phyloP scores from a whole-genome alignment of 2,888 invertebrate species.

The Plebejus anna region DNA sequence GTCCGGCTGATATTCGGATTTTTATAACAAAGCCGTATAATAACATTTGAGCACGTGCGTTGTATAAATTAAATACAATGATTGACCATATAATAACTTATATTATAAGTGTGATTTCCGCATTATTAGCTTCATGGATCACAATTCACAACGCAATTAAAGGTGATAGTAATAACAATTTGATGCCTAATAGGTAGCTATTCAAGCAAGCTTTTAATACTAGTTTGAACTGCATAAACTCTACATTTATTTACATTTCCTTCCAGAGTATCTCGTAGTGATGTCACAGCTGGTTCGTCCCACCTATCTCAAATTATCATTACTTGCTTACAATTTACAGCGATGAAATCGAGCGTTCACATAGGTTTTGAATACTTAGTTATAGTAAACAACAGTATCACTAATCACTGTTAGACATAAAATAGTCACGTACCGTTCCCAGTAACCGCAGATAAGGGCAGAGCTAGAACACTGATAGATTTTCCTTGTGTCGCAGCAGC shows the following conservation, averaged over 20 bases:
- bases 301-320: background rate
- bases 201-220: background rate
- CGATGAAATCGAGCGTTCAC: background rate
- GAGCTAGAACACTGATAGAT: background rate
- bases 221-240: background rate
- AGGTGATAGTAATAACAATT: background rate
- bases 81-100: background rate
- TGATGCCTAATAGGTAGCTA: background rate
- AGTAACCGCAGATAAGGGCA: slow-evolving; percentile 3
- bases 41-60: background rate
- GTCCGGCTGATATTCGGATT: background rate
- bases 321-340: background rate
- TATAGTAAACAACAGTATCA: background rate
- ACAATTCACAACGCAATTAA: background rate
- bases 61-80: background rate
- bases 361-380: background rate
- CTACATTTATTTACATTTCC: background rate
- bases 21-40: too few relatives aligned
- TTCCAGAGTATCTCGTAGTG: background rate
- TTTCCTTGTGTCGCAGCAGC: slow-evolving; percentile 3
- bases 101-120: background rate
- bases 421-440: slow-evolving; percentile 21
- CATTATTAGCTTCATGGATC: background rate
- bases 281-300: slow-evolving; percentile 7
- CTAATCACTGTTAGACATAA: too few relatives aligned